phyloP scores from a whole-genome alignment of 2,797 vertebrate species.

The Molossus alvarezi region DNA sequence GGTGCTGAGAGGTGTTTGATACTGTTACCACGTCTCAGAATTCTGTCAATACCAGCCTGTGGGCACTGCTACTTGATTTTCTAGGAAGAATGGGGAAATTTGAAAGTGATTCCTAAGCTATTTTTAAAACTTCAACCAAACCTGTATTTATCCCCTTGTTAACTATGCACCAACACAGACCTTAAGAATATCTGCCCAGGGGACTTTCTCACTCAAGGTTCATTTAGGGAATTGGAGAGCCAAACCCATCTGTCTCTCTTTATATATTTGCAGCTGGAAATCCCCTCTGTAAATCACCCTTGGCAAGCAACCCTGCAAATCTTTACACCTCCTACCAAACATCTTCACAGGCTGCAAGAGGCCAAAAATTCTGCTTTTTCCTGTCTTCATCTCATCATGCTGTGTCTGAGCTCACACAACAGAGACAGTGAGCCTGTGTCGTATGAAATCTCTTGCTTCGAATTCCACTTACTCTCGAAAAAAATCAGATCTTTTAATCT shows the following conservation, averaged over 20 bases:
- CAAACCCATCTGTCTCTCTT: slow-evolving; percentile 79
- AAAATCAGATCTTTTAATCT: not conserved
- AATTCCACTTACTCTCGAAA: not conserved
- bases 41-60: not conserved
- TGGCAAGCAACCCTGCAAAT: slow-evolving; percentile 84
- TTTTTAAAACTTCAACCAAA: slow-evolving; percentile 55
- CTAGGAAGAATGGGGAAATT: slow-evolving; percentile 61
- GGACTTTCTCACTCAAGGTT: slow-evolving; percentile 85
- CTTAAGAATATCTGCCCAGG: slow-evolving; percentile 84
- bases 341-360: slow-evolving; percentile 77
- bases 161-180: slow-evolving; percentile 77
- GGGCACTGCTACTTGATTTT: not conserved
- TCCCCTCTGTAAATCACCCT: slow-evolving; percentile 86
- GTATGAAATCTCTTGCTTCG: not conserved
- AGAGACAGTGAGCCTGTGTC: not conserved
- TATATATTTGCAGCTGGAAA: slow-evolving; percentile 86
- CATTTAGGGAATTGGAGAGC: slow-evolving; percentile 77
- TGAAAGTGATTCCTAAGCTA: slow-evolving; percentile 77
- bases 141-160: slow-evolving; percentile 80
- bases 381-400: slow-evolving; percentile 76
- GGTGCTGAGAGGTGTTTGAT: too few relatives aligned
- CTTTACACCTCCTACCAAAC: slow-evolving; percentile 79
- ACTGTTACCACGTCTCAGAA: not conserved
- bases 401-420: slow-evolving; percentile 76
- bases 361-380: slow-evolving; percentile 85